Conservation (phyloP, 1,140 invertebrate species). For the Lucilia sericata region DNA sequence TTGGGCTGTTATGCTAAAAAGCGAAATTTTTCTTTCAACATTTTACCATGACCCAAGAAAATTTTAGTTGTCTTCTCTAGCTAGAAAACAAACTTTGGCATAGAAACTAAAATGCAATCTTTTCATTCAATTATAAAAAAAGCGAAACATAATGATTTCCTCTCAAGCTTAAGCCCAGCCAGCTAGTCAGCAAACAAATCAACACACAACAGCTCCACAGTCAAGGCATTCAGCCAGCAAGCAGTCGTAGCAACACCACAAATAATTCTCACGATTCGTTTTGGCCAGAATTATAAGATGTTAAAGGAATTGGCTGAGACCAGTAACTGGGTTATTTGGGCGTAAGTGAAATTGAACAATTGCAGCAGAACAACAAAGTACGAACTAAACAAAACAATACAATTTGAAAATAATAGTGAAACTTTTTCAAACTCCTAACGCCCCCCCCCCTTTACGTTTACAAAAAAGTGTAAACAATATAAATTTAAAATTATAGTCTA, state of each 20-base stretch:
- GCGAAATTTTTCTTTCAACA: constrained; percentile 27
- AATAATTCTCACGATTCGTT: constrained; percentile 41
- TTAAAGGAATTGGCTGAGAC: background rate
- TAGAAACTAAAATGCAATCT: no score
- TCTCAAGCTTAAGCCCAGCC: background rate
- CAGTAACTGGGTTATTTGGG: constrained; percentile 34
- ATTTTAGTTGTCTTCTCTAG: background rate
- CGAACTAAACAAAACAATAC: background rate
- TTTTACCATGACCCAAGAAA: constrained; percentile 26
- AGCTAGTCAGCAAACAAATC: background rate
- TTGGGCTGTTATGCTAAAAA: constrained; percentile 21
- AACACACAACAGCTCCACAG: background rate
- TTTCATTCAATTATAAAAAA: constrained; percentile 37
- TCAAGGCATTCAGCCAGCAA: background rate
- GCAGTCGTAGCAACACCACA: background rate
- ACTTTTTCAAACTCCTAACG: background rate
- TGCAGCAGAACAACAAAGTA: background rate
- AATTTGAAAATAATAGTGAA: constrained; percentile 24
- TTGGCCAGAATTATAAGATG: constrained; percentile 11
- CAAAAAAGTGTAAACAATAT: background rate
- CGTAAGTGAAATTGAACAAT: constrained; percentile 43
- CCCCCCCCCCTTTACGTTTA: background rate
- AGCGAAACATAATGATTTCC: constrained; percentile 31
- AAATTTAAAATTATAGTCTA: constrained; percentile 14
- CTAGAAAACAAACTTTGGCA: background rate